Evolutionary conservation across 2,888 invertebrate genomes (phyloP), one percentile per base, ranked within the genome.

Genomic region (Stenchaetothrips biformis): DNA sequence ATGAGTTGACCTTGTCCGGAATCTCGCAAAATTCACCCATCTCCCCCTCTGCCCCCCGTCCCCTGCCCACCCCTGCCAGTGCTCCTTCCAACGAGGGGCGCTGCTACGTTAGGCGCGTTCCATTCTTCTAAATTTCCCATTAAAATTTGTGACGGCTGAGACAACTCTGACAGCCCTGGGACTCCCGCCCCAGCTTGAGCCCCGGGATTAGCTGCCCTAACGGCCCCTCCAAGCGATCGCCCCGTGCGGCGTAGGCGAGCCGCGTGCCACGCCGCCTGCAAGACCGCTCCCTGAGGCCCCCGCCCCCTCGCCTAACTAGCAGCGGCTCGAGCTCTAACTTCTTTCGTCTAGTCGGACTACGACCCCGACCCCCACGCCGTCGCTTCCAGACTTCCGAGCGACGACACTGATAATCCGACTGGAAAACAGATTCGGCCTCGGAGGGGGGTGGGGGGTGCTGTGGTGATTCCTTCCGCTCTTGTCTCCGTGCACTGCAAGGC

Each of bases 51-150:
- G 53, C 53, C 53, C 53, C 53, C 53, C 53, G 2, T 16, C 13
- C 13, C 53, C 13, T 16, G 13, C 53, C 49, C 8, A 49, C 49
- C 2, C 53, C 13, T 16, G 2, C 53, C 53, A 16, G 16, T 16
- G 13, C 49, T 16, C 67, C 67, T 6, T 67, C 67, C 21, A 11
- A 49, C 49, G 7, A 7, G 53, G 13, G 2, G 53, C 2, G 13
- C 53, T 53, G 53, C 53, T 53, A 13, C 3, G 7, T 11, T 9
- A 7, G 53, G 53, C 53, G 53, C 53, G 53, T 25, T 74, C 67
- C 67, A 74, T 74, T 74, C 67, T 74, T 74, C 67, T 74, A 74
- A 25, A 74, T 74, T 74, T 74, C 25, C 67, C 67, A 74, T 74
- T 74, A 25, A 74, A 74, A 74, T 74, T 74, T 74, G 67, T 25